Conservation (phyloP, 2,797 vertebrate genomes). For the Lutjanus argentimaculatus region DNA sequence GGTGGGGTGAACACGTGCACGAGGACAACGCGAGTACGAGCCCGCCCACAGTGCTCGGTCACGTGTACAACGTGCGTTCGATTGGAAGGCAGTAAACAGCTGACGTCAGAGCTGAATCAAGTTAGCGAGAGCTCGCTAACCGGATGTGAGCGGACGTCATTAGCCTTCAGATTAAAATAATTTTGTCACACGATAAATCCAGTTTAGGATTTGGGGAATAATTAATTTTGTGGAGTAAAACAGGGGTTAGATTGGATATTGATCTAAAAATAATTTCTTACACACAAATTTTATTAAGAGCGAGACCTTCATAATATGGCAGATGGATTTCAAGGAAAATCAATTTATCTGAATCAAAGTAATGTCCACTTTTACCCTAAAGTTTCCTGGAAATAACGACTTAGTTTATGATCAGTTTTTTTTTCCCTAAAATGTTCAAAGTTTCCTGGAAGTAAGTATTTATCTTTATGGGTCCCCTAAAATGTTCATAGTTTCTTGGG, state of each 20-base stretch:
- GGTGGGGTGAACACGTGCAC: constrained; percentile 38
- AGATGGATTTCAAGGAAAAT: too few relatives aligned
- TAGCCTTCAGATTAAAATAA: constrained; percentile 37
- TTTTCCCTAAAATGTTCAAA: not conserved
- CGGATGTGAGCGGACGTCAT: not conserved
- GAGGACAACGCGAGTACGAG: constrained; percentile 56
- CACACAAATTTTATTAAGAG: not conserved
- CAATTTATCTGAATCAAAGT: not conserved
- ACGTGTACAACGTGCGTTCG: constrained; percentile 73
- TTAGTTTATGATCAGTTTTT: too few relatives aligned
- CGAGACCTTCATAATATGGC: not conserved
- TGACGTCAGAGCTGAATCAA: constrained; percentile 67
- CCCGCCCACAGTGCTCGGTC: constrained; percentile 50
- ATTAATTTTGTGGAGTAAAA: too few relatives aligned
- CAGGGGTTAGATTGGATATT: too few relatives aligned
- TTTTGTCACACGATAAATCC: not conserved
- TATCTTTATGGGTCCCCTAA: too few relatives aligned
- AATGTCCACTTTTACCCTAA: too few relatives aligned
- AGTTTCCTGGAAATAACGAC: too few relatives aligned
- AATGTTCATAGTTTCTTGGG: too few relatives aligned
- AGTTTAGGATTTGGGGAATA: not conserved
- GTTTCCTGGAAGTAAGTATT: not conserved
- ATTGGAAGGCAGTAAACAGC: constrained; percentile 80
- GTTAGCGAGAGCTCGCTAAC: not conserved
- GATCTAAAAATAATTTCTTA: not conserved